Evolutionary conservation across 2,113 vertebrate species (phyloP), one percentile per base, ranked within the genome.

Genomic region (Hystrix cristata): DNA sequence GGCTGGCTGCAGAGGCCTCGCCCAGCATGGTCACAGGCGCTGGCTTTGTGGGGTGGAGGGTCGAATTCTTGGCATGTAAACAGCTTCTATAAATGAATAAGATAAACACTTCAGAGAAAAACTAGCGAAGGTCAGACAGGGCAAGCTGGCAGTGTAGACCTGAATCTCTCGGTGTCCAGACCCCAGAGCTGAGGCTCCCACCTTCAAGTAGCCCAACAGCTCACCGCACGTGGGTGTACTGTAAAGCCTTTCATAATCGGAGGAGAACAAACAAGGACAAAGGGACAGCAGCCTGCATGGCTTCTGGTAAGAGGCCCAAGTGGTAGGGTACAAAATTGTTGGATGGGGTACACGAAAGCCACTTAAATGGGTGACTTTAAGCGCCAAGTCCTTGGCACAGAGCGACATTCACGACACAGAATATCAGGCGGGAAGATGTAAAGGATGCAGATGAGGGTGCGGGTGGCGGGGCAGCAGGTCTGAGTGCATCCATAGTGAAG

Each of bases 221-320:
- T 34, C 31, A 4, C 0, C 25, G 38, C 38, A 29, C 38, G 48
- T 34, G 21, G 11, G 0, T 4, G 2, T 0, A 25, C 0, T 3
- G 38, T 15, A 59, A 78, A 5, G 31, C 12, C 48, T 19, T 48
- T 12, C 12, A 67, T 7, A 1, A 27, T 14, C 64, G 29, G 23
- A 55, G 65, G 0, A 72, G 21, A 29, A 7, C 23, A 51, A 48
- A 53, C 4, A 34, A 38, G 38, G 18, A 4, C 38, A 12, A 48
- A 15, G 13, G 27, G 16, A 67, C 31, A 48, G 19, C 64, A 23
- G 21, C 38, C 48, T 53, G 31, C 3, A 11, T 21, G 1, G 1
- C 90, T 15, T 46, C 12, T 3, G 12, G 64, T 6, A 18, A 43
- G 51, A 43, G 38, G 18, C 2, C 23, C 11, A 0, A 14, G 1